Conservation (phyloP, 2,888 invertebrate genomes). For the Chorisops tibialis region DNA sequence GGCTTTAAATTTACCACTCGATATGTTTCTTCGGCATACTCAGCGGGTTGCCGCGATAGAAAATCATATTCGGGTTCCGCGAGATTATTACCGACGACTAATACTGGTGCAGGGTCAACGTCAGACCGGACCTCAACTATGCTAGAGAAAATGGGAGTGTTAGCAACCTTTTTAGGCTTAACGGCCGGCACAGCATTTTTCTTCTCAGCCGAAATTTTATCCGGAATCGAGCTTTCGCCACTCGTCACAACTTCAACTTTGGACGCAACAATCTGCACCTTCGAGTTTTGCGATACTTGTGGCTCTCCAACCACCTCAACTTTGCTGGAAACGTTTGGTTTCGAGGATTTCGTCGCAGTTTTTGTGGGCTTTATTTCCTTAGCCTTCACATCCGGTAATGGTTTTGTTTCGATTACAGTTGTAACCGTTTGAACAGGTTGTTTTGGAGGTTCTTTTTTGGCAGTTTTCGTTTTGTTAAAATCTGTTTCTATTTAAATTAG, state of each 20-base stretch:
- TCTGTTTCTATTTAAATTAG: not conserved
- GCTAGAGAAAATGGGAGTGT: slow-evolving; percentile 52
- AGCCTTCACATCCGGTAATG: slow-evolving; percentile 29
- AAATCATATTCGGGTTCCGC: slow-evolving; percentile 82
- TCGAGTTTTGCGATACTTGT: slow-evolving; percentile 26
- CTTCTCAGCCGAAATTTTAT: slow-evolving; percentile 32
- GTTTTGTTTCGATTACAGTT: slow-evolving; percentile 38
- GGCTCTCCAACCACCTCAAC: slow-evolving; percentile 36
- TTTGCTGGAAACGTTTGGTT: slow-evolving; percentile 35
- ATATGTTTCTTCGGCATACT: slow-evolving; percentile 81
- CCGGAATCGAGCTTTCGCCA: slow-evolving; percentile 40
- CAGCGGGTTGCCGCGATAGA: slow-evolving; percentile 78
- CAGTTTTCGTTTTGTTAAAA: not conserved
- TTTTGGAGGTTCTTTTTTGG: slow-evolving; percentile 29
- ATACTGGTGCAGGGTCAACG: slow-evolving; percentile 54
- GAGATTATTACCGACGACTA: slow-evolving; percentile 67
- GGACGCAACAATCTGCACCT: slow-evolving; percentile 53
- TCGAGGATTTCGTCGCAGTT: slow-evolving; percentile 27
- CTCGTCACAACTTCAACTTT: slow-evolving; percentile 51
- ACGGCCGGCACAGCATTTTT: slow-evolving; percentile 39
- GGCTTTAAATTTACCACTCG: slow-evolving; percentile 77
- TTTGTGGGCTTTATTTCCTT: slow-evolving; percentile 36
- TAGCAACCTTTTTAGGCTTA: slow-evolving; percentile 10
- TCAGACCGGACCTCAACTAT: slow-evolving; percentile 57
- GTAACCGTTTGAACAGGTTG: slow-evolving; percentile 30